Evolutionary conservation across 2,888 invertebrate species (phyloP).

Genomic region (Luffia ferchaultella): DNA sequence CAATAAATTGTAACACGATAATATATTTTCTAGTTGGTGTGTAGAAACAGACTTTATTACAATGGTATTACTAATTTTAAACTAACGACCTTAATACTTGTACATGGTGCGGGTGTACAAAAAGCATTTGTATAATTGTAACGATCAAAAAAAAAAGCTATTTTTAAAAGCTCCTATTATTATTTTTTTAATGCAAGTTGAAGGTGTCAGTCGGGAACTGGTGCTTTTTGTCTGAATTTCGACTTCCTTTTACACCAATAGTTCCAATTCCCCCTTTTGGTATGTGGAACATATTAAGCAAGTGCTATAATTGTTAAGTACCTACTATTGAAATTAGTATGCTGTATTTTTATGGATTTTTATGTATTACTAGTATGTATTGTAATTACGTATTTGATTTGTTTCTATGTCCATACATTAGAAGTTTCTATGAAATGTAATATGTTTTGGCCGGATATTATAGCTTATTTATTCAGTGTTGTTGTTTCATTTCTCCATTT

Average conservation of each 20-base stretch:
- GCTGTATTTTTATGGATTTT: slow-evolving; percentile 27
- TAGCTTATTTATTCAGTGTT: slow-evolving; percentile 59
- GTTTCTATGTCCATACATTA: slow-evolving; percentile 19
- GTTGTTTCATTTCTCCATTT: slow-evolving; percentile 18
- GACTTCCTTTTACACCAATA: not conserved
- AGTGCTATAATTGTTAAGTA: not conserved
- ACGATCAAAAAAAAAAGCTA: too few species aligned
- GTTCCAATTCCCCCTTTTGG: not conserved
- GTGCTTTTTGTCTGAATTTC: not conserved
- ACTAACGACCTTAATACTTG: not conserved
- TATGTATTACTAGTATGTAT: slow-evolving; percentile 21
- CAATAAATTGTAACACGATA: not conserved
- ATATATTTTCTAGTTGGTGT: too few species aligned
- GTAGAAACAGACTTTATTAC: too few species aligned
- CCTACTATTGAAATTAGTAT: not conserved
- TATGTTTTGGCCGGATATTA: slow-evolving; percentile 64
- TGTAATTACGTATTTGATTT: not conserved
- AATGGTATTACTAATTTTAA: not conserved
- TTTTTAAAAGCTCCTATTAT: too few species aligned
- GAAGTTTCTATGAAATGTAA: slow-evolving; percentile 52
- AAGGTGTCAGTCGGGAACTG: not conserved
- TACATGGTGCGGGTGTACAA: not conserved
- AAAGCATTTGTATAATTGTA: not conserved
- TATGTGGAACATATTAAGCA: not conserved
- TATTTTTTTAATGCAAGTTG: not conserved